Evolutionary conservation across 1,140 invertebrate genomes (phyloP).

Genomic region (Sycophaga agraensis): DNA sequence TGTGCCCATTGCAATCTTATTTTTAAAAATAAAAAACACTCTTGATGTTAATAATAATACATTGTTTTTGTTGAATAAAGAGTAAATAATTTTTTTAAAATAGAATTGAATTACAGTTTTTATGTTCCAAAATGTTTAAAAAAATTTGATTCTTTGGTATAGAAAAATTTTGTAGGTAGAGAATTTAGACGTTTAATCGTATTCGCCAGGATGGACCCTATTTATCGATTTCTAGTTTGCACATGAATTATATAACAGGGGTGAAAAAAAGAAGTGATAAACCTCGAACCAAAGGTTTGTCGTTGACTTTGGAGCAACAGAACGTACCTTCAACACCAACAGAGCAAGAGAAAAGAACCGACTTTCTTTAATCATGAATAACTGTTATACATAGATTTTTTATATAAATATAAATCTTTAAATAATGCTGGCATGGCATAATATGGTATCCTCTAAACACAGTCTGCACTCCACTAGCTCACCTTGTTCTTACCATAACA

Average conservation of each 20-base stretch:
- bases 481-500: slow-evolving; percentile 55
- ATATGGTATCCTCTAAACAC: slow-evolving; percentile 59
- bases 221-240: slow-evolving; percentile 1
- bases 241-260: background rate
- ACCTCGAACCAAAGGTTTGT: slow-evolving; percentile 40
- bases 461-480: slow-evolving; percentile 61
- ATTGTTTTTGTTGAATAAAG: too few relatives aligned
- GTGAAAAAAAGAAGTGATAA: slow-evolving; percentile 37
- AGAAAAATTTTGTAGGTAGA: too few relatives aligned
- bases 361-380: slow-evolving; percentile 38
- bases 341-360: slow-evolving; percentile 49
- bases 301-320: slow-evolving; percentile 46
- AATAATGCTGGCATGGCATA: slow-evolving; percentile 53
- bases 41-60: too few relatives aligned
- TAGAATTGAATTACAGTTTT: too few relatives aligned
- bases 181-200: too few relatives aligned
- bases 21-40: too few relatives aligned
- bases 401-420: slow-evolving; percentile 45
- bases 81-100: too few relatives aligned
- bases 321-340: slow-evolving; percentile 45
- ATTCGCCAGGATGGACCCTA: too few relatives aligned
- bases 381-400: slow-evolving; percentile 19
- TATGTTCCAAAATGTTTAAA: too few relatives aligned
- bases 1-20: too few relatives aligned
- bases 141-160: too few relatives aligned